Percentiles rank a stretch among this genome's conserved stretches.
phyloP scores from a whole-genome alignment of 30 jellyfish, hydroid and myxozoan genomes.

The Hydractinia echinata region DNA sequence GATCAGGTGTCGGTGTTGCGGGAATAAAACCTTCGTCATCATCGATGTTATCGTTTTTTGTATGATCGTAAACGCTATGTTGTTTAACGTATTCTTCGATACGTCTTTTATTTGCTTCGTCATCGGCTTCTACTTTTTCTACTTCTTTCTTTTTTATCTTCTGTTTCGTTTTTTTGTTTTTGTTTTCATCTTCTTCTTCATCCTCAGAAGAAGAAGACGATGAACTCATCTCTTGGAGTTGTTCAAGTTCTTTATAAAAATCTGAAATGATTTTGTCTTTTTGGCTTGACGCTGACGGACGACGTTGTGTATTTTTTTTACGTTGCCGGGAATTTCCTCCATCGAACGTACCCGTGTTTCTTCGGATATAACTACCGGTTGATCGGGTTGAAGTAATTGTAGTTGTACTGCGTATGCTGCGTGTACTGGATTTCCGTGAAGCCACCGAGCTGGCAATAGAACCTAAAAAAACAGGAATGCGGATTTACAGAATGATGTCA shows the following conservation, averaged over 20 bases:
- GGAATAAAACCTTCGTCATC: background rate
- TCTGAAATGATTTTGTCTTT: conserved; percentile 21
- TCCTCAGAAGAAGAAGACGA: conserved; percentile 6
- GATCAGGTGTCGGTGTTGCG: background rate
- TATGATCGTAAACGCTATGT: conserved; percentile 13
- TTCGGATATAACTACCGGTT: conserved; percentile 8
- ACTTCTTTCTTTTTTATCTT: background rate
- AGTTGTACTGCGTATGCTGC: background rate
- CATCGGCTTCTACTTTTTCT: background rate
- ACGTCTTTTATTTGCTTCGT: background rate
- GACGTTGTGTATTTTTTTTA: conserved; percentile 2
- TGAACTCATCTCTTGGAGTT: conserved; percentile 11
- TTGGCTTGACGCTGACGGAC: background rate
- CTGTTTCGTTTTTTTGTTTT: background rate
- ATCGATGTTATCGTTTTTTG: background rate
- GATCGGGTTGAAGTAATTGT: conserved; percentile 17
- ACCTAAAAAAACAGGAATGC: conserved; percentile 2
- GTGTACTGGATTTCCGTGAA: conserved; percentile 17
- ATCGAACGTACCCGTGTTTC: conserved; percentile 17
- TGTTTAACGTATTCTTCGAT: background rate
- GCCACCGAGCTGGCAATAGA: conserved; percentile 18
- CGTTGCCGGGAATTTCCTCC: background rate
- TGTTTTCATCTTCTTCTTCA: background rate
- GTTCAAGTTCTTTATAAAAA: conserved; percentile 18
- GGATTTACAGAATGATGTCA: background rate